Conservation (phyloP, 2,113 vertebrate species). For the Chelonoidis abingdonii region DNA sequence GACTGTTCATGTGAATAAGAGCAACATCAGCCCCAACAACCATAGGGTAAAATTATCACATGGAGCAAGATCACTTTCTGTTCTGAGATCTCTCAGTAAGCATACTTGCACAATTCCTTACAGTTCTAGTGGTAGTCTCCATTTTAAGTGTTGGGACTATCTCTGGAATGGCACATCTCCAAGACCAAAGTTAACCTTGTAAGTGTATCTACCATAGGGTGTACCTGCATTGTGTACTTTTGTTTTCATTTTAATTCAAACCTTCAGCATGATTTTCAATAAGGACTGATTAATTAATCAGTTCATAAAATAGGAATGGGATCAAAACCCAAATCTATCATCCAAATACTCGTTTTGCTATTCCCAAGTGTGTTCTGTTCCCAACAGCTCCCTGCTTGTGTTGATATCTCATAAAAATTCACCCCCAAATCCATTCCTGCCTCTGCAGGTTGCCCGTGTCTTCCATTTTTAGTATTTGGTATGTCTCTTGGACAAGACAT, state of each 20-base stretch:
- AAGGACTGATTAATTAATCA: background rate
- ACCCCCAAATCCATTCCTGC: background rate
- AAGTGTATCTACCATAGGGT: background rate
- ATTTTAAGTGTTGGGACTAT: background rate
- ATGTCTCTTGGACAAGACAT: background rate
- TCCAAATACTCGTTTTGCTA: background rate
- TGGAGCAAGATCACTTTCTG: background rate
- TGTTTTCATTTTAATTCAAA: background rate
- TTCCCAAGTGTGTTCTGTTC: background rate
- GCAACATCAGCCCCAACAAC: background rate
- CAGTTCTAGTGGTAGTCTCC: background rate
- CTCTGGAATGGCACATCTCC: background rate
- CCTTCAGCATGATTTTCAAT: background rate
- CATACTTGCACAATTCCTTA: no score
- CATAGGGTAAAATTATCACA: background rate
- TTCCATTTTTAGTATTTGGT: background rate
- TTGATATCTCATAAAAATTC: background rate
- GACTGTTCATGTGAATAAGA: background rate
- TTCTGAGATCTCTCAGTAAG: no score
- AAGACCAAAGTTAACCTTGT: background rate
- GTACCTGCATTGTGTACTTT: rapidly evolving
- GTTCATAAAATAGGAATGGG: background rate
- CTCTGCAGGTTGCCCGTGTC: background rate
- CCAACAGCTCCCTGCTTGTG: background rate
- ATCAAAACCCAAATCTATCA: background rate